Evolutionary conservation across 2,797 vertebrate genomes (phyloP).

Genomic region (Sebastes hubbsi): DNA sequence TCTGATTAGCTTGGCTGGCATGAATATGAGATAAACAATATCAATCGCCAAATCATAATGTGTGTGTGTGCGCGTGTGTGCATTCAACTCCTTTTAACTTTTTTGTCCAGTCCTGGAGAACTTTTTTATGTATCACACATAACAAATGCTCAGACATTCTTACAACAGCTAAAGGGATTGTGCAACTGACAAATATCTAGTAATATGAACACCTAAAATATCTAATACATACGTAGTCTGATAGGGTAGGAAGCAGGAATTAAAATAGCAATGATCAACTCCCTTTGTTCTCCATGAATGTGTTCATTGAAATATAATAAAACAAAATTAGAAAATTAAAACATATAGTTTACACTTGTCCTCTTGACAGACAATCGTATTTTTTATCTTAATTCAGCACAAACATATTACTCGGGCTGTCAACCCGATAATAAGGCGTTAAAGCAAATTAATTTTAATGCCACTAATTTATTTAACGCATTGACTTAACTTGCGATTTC

Average conservation of each 20-base stretch:
- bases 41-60: background rate
- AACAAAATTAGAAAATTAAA: too few relatives aligned
- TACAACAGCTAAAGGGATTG: background rate
- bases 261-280: background rate
- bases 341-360: background rate
- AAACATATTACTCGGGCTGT: background rate
- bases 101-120: background rate
- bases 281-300: background rate
- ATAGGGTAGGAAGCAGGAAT: background rate
- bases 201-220: background rate
- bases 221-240: background rate
- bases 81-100: background rate
- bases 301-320: background rate
- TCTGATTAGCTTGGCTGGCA: slow-evolving; percentile 8
- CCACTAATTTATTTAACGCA: too few relatives aligned
- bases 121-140: background rate
- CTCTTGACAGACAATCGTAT: background rate
- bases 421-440: too few relatives aligned
- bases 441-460: too few relatives aligned
- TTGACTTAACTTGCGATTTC: too few relatives aligned
- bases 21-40: slow-evolving; percentile 17
- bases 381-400: background rate
- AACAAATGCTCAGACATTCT: background rate
- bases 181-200: background rate
- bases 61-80: background rate